These are phyloP conservation scores for Gari tellinella DNA, from an alignment of 2,888 invertebrate species.

Conservation along the genomic window DNA sequence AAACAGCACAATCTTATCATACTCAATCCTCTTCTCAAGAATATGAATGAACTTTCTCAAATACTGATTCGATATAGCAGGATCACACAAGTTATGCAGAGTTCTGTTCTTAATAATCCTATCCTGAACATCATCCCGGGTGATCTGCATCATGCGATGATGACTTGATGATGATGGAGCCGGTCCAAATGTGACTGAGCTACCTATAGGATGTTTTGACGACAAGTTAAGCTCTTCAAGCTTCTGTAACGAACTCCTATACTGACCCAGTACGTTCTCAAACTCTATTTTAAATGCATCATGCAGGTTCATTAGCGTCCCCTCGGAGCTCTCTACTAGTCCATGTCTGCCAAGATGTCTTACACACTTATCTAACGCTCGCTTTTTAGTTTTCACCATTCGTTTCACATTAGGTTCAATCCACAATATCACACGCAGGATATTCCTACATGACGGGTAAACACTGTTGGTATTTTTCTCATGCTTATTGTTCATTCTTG, in stretches of 20 bases:
- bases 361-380: slow-evolving; percentile 92
- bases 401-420: slow-evolving; percentile 87
- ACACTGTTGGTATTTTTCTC: slow-evolving; percentile 73
- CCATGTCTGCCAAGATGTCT: slow-evolving; percentile 95
- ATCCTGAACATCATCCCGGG: slow-evolving; percentile 94
- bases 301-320: slow-evolving; percentile 89
- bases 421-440: slow-evolving; percentile 84
- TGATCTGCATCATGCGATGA: slow-evolving; percentile 93
- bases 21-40: slow-evolving; percentile 92
- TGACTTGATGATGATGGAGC: slow-evolving; percentile 94
- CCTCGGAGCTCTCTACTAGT: slow-evolving; percentile 87
- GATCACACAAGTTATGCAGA: slow-evolving; percentile 88
- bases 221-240: slow-evolving; percentile 87
- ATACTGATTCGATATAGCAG: slow-evolving; percentile 92
- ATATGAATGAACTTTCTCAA: slow-evolving; percentile 90
- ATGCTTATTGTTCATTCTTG: slow-evolving; percentile 57
- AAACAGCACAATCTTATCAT: slow-evolving; percentile 94
- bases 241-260: slow-evolving; percentile 94
- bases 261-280: slow-evolving; percentile 92
- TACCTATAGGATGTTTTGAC: slow-evolving; percentile 75
- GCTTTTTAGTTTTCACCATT: slow-evolving; percentile 88
- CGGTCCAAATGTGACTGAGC: slow-evolving; percentile 85
- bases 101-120: slow-evolving; percentile 96
- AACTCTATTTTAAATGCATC: slow-evolving; percentile 93
- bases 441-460: slow-evolving; percentile 73